These are phyloP conservation scores for Orthonevra nobilis DNA, from an alignment of 2,888 invertebrate species.

Conservation along the genomic window DNA sequence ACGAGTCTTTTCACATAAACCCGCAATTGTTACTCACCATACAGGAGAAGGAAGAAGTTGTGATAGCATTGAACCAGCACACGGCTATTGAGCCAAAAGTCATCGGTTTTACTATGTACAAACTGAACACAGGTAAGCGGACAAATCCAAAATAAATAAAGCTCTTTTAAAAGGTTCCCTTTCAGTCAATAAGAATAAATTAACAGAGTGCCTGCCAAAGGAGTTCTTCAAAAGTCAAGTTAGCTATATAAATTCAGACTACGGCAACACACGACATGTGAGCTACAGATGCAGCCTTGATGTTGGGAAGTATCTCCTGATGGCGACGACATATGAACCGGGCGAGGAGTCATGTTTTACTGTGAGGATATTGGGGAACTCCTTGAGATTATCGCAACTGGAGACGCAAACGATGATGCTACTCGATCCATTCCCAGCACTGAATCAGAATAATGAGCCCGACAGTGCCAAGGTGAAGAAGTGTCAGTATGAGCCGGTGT, in stretches of 20 bases:
- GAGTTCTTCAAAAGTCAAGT: slow-evolving; percentile 92
- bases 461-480: slow-evolving; percentile 80
- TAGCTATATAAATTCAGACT: slow-evolving; percentile 92
- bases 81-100: slow-evolving; percentile 96
- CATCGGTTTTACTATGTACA: slow-evolving; percentile 93
- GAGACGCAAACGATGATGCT: slow-evolving; percentile 82
- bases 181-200: slow-evolving; percentile 81
- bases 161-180: too few species aligned
- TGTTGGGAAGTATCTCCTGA: slow-evolving; percentile 89
- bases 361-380: slow-evolving; percentile 89
- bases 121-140: slow-evolving; percentile 73
- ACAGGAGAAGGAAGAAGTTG: slow-evolving; percentile 89
- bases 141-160: too few species aligned
- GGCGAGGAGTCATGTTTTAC: slow-evolving; percentile 94
- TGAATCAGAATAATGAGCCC: slow-evolving; percentile 80
- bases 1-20: slow-evolving; percentile 95
- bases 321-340: slow-evolving; percentile 95
- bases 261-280: slow-evolving; percentile 95
- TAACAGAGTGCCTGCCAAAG: slow-evolving; percentile 88
- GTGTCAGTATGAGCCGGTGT: slow-evolving; percentile 92
- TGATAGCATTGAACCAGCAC: slow-evolving; percentile 93
- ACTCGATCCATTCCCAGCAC: slow-evolving; percentile 78
- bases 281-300: slow-evolving; percentile 89
- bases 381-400: slow-evolving; percentile 87
- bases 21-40: slow-evolving; percentile 91